Conservation (phyloP, 2,888 invertebrate species). For the Maniola hyperantus region DNA sequence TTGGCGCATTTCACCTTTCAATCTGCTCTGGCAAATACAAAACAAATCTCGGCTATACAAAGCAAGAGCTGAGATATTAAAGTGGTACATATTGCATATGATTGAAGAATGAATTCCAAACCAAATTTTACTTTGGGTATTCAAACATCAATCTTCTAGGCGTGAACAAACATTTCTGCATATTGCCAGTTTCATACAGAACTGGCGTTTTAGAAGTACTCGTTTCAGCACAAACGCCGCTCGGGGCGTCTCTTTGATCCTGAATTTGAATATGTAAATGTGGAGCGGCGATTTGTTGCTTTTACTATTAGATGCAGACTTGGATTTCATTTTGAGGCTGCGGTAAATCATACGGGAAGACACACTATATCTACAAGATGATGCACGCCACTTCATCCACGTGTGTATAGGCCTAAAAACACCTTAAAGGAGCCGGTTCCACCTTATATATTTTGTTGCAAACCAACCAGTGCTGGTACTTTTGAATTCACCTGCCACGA, state of each 20-base stretch:
- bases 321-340: constrained; percentile 4
- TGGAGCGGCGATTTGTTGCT: constrained; percentile 1
- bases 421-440: too few relatives aligned
- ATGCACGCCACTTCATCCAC: not conserved
- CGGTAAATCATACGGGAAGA: not conserved
- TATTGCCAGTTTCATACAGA: constrained; percentile 4
- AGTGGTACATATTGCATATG: not conserved
- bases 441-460: too few relatives aligned
- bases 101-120: not conserved
- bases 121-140: not conserved
- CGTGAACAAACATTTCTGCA: constrained; percentile 5
- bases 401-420: too few relatives aligned
- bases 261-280: constrained; percentile 7
- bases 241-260: not conserved
- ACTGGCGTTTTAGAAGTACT: not conserved
- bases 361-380: not conserved
- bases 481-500: too few relatives aligned
- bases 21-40: too few relatives aligned
- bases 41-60: too few relatives aligned
- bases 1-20: too few relatives aligned
- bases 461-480: too few relatives aligned
- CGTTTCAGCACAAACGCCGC: not conserved
- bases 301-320: not conserved
- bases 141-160: not conserved
- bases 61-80: not conserved